phyloP scores from a whole-genome alignment of 1,140 invertebrate species.

The Caerostris extrusa region DNA sequence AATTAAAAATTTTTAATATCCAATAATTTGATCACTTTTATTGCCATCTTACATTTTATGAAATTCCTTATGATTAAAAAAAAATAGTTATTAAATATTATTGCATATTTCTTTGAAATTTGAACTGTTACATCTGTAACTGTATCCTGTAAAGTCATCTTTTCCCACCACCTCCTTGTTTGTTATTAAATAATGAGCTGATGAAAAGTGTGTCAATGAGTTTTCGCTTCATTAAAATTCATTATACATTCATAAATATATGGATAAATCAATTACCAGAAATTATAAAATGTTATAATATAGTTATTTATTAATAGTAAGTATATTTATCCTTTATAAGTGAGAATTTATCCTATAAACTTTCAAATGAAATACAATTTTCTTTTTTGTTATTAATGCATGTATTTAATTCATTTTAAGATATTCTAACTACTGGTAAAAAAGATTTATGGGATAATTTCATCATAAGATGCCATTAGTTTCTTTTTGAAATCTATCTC shows the following conservation, averaged over 20 bases:
- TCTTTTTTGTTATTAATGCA: not conserved
- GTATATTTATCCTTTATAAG: not conserved
- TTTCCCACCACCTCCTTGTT: constrained; percentile 30
- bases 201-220: constrained; percentile 39
- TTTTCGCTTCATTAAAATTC: not conserved
- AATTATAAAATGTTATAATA: not conserved
- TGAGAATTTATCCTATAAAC: not conserved
- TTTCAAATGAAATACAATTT: not conserved
- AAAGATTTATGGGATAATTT: not conserved
- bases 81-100: too few species aligned
- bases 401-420: not conserved
- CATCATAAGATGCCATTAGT: not conserved
- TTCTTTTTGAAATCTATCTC: not conserved
- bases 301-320: not conserved
- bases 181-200: constrained; percentile 53
- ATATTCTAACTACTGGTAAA: not conserved
- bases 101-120: not conserved
- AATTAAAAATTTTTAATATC: too few species aligned
- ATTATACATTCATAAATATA: not conserved
- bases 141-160: not conserved
- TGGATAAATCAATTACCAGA: not conserved
- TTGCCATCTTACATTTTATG: too few species aligned
- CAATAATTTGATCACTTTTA: too few species aligned
- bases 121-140: not conserved
- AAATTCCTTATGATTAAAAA: too few species aligned